Base-by-base conservation (phyloP, 2,888 invertebrate species). In the Aplocera efformata region DNA sequence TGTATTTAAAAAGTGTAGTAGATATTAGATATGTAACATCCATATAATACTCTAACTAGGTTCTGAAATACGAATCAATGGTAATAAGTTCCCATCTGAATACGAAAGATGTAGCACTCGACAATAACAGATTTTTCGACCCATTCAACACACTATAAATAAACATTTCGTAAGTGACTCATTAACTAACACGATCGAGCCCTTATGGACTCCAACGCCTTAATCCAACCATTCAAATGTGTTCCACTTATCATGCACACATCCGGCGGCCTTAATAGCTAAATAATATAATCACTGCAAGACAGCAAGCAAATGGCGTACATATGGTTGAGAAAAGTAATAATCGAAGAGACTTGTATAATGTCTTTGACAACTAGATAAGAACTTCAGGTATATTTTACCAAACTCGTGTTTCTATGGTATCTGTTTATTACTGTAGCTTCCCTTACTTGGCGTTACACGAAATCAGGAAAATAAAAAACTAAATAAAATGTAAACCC, bases 221-320 rank as follows among this genome's bases (percentile, higher is more conserved):
- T 56, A 67, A 67, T 60, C 53, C 51, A 48, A 50, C 56, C 65
- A 74, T 71, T 72, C 58, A 72, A 68, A 72, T 66, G 66, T 62
- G 68, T 58, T 67, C 69, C 50, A 74, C 62, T 70, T 70, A 69
- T 50, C 62, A 63, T 54, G 55, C 62, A 67, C 50, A 67, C 64
- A 75, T 77, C 77, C 75, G 78, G 67, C 53, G 74, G 58, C 72
- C 74, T 70, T 71, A 72, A 67, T 72, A 70, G 40, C 54, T 48
- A 58, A 58, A 66, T 67, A 59, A 60, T 59, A 53, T 60, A 60
- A 58, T 60, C 59, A 62, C 48, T 39, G 41, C 46, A 29, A 48
- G 56, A 60, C 47, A 40, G 34, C 46, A 29, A 43, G 50, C 53
- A 38, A 48, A 44, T 36, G 26, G 33, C 20, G 34, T 25, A 37